A percentile compares a stretch with the other conserved stretches of the same genome.
phyloP scores from a whole-genome alignment of 2,797 vertebrate genomes.

The Psittacula derbiana region DNA sequence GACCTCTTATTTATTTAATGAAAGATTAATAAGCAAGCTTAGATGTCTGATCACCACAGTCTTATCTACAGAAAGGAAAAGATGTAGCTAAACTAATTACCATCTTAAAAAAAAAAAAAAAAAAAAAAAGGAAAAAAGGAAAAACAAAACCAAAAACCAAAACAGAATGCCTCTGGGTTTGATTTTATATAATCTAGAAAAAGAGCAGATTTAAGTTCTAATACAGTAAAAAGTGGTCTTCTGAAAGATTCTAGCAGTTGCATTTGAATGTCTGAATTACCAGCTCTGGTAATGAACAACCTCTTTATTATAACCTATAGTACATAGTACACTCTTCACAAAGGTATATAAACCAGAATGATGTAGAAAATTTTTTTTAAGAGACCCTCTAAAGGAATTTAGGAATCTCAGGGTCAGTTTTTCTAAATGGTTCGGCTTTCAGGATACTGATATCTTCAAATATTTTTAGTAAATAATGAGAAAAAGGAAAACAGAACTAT shows the following conservation, averaged over 20 bases:
- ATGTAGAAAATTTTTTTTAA: neutral
- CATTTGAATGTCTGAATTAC: neutral
- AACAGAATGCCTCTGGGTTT: neutral
- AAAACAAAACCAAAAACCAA: neutral
- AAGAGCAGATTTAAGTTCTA: neutral
- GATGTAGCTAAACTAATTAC: neutral
- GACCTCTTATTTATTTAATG: neutral
- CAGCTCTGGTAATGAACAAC: neutral
- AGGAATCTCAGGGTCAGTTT: neutral
- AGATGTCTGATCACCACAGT: neutral
- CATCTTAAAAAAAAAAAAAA: neutral
- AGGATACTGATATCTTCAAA: neutral
- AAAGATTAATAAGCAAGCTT: neutral
- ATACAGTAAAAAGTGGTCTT: neutral
- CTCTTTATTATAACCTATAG: neutral
- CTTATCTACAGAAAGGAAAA: neutral
- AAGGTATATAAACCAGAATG: neutral
- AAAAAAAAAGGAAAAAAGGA: neutral
- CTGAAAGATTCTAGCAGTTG: neutral
- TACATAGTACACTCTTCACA: neutral
- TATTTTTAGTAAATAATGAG: neutral
- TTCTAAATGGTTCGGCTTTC: neutral
- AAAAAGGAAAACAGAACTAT: neutral
- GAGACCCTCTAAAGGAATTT: neutral
- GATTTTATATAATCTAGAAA: neutral